Percentiles rank a stretch among this genome's conserved stretches.
These are phyloP conservation scores for Mionectes macconnelli DNA, from an alignment of 2,113 vertebrate species.

Conservation along the genomic window DNA sequence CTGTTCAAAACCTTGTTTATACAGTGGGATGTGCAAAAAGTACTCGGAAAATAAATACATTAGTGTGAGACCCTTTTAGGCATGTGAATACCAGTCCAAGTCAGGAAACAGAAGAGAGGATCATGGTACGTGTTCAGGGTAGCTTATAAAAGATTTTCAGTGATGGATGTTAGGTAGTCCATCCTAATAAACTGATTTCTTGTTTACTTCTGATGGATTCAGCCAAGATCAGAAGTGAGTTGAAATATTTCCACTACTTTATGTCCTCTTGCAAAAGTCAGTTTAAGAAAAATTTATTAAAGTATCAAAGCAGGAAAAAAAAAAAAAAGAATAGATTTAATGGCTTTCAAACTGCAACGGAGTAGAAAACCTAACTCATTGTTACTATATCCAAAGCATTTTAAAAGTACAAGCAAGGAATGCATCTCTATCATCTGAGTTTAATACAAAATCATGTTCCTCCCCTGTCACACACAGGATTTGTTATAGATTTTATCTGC, in stretches of 20 bases:
- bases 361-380: slow-evolving; percentile 35
- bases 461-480: slow-evolving; percentile 71
- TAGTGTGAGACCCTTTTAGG: not conserved
- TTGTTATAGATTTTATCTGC: slow-evolving; percentile 77
- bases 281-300: slow-evolving; percentile 55
- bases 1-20: not conserved
- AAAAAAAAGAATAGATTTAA: slow-evolving; percentile 19
- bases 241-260: slow-evolving; percentile 31
- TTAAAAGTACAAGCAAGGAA: slow-evolving; percentile 61
- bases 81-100: not conserved
- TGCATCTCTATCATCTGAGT: slow-evolving; percentile 67
- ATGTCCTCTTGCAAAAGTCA: not conserved
- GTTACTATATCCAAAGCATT: slow-evolving; percentile 64
- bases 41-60: not conserved
- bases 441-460: slow-evolving; percentile 74
- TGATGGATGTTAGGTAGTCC: not conserved
- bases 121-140: rapidly evolving
- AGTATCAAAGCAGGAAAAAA: not conserved
- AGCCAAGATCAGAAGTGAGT: slow-evolving; percentile 15
- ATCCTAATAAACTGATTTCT: not conserved
- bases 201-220: slow-evolving; percentile 47
- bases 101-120: not conserved
- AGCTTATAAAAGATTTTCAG: not conserved
- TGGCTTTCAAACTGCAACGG: slow-evolving; percentile 18
- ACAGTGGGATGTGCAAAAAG: not conserved